Percentiles rank a stretch among this genome's conserved stretches.
phyloP scores from a whole-genome alignment of 1,140 invertebrate genomes.

The Bombus turneri region DNA sequence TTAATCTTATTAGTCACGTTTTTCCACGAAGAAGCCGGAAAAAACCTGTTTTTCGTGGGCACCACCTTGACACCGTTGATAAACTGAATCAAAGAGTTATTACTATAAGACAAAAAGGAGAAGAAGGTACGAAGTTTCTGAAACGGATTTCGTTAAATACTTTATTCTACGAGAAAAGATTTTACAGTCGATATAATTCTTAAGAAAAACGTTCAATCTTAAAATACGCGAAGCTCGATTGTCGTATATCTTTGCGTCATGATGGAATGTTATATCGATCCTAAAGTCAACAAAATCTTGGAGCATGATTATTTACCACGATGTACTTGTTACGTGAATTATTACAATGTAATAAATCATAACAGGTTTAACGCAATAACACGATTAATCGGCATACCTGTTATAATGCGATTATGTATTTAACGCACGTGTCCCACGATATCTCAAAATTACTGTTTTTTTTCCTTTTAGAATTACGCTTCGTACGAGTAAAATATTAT shows the following conservation, averaged over 20 bases:
- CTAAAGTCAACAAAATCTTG: neutral
- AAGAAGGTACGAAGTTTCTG: neutral
- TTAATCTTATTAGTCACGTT: constrained; percentile 5
- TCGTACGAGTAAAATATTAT: neutral
- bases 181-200: neutral
- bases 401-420: neutral
- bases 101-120: neutral
- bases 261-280: neutral
- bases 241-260: too few relatives aligned
- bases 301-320: neutral
- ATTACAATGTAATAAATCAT: neutral
- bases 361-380: neutral
- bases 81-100: neutral
- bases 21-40: neutral
- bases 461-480: neutral
- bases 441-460: neutral
- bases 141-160: neutral
- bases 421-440: neutral
- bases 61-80: neutral
- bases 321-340: neutral
- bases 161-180: neutral
- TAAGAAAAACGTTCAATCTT: too few relatives aligned
- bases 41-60: neutral
- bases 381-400: neutral
- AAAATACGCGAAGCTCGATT: too few relatives aligned